These are phyloP conservation scores for Pocillopora damicornis DNA, from an alignment of 64 coral and sea anemone genomes.

Conservation along the genomic window DNA sequence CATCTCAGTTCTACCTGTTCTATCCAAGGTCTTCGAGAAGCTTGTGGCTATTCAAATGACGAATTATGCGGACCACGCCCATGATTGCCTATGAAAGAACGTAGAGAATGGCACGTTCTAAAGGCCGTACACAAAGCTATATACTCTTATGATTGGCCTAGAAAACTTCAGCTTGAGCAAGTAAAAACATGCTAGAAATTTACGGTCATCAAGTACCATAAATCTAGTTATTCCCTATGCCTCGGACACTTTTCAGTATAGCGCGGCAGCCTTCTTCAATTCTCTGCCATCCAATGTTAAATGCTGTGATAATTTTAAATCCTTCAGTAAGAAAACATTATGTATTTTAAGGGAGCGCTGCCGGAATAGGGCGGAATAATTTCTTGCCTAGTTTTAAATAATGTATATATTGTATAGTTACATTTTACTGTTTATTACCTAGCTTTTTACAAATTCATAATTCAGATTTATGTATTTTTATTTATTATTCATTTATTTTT, in stretches of 20 bases:
- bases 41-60: too few species aligned
- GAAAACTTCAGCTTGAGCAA: constrained; percentile 6
- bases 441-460: neutral
- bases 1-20: too few species aligned
- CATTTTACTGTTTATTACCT: neutral
- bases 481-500: too few species aligned
- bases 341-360: neutral
- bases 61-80: too few species aligned
- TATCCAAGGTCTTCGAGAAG: too few species aligned
- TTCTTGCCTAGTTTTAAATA: constrained; percentile 12
- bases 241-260: constrained; percentile 10
- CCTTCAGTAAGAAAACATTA: neutral
- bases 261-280: constrained; percentile 1
- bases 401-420: neutral
- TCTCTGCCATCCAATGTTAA: constrained; percentile 8
- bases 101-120: too few species aligned
- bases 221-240: constrained; percentile 11
- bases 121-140: neutral
- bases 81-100: too few species aligned
- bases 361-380: neutral
- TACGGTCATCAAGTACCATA: neutral
- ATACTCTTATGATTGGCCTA: neutral
- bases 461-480: too few species aligned
- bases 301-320: constrained; percentile 8
- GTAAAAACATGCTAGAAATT: neutral